A percentile compares a stretch with the other conserved stretches of the same genome.
phyloP scores from a whole-genome alignment of 2,888 invertebrate genomes.

The Lobophora halterata region DNA sequence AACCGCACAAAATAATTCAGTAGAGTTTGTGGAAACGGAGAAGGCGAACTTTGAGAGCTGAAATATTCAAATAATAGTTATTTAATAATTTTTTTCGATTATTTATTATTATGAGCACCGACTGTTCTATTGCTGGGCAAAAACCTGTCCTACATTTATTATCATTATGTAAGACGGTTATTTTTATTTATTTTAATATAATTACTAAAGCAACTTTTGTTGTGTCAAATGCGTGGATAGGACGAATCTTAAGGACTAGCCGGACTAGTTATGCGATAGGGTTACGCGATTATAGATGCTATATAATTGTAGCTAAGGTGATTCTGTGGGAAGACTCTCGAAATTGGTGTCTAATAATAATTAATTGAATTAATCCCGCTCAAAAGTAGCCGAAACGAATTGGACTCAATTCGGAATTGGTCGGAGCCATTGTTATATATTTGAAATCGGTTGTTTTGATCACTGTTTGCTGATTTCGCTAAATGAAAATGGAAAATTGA shows the following conservation, averaged over 20 bases:
- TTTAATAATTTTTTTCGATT: no score
- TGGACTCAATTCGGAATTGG: constrained; percentile 4
- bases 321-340: constrained; percentile 18
- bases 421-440: constrained; percentile 1
- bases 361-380: constrained; percentile 17
- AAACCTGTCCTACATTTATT: no score
- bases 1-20: no score
- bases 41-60: no score
- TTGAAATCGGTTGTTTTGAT: constrained; percentile 4
- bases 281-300: constrained; percentile 24
- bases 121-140: no score
- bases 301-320: constrained; percentile 24
- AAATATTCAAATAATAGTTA: no score
- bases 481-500: not conserved
- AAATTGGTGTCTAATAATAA: constrained; percentile 25
- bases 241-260: not conserved
- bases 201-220: no score
- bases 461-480: constrained; percentile 3
- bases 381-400: not conserved
- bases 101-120: no score
- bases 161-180: no score
- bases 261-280: constrained; percentile 15
- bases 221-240: not conserved
- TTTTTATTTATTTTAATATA: no score
- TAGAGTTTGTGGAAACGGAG: no score